These are phyloP conservation scores for Drosophila peninsularis DNA, from an alignment of 2,888 invertebrate species.

Conservation along the genomic window DNA sequence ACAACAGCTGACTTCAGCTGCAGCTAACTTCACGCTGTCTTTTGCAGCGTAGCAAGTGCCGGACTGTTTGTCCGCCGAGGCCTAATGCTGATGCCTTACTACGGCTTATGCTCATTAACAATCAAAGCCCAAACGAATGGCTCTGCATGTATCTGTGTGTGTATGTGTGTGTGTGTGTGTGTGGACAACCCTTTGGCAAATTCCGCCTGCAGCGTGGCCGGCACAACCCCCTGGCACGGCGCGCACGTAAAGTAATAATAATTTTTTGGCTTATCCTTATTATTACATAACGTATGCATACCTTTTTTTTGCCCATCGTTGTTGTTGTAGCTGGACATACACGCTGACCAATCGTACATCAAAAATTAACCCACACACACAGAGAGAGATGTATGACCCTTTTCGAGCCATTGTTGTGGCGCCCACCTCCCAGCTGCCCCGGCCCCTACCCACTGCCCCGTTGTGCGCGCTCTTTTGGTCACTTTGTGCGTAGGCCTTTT, in stretches of 20 bases:
- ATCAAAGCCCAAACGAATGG: conserved; percentile 27
- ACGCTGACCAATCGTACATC: conserved; percentile 74
- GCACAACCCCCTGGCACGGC: conserved; percentile 5
- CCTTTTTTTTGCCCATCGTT: conserved; percentile 60
- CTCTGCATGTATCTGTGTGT: background rate
- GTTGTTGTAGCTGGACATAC: conserved; percentile 18
- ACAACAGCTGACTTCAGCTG: background rate
- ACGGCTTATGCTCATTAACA: conserved; percentile 48
- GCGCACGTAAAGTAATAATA: conserved; percentile 78
- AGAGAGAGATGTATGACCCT: conserved; percentile 66
- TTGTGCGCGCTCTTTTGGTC: conserved; percentile 59
- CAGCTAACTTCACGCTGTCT: background rate
- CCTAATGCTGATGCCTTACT: conserved; percentile 25
- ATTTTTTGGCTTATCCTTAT: conserved; percentile 83
- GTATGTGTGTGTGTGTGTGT: background rate
- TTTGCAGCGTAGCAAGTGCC: conserved; percentile 1
- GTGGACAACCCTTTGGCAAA: conserved; percentile 51
- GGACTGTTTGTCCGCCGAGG: background rate
- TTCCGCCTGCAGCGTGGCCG: background rate
- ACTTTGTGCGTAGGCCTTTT: conserved; percentile 63
- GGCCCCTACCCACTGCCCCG: background rate
- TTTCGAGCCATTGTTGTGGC: conserved; percentile 54
- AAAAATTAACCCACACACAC: conserved; percentile 79
- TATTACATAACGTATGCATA: conserved; percentile 82
- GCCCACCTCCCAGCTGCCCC: background rate